Conservation (phyloP, 2,797 vertebrate genomes). For the Microctenopoma stevenorrisi region DNA sequence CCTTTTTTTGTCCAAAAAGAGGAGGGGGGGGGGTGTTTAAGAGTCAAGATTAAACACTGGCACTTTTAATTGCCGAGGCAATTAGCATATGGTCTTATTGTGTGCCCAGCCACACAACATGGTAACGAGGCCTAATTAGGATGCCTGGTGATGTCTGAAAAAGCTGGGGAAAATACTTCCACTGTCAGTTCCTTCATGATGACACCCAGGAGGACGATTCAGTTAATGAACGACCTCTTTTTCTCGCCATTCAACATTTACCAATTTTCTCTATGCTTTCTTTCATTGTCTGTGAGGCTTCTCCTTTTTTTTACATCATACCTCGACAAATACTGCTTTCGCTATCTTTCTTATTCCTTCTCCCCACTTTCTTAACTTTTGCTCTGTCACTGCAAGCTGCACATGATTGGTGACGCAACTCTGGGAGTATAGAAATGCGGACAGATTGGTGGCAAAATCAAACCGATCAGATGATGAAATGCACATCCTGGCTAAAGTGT, state of each 20-base stretch:
- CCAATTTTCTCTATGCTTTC: neutral
- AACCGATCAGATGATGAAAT: slow-evolving; percentile 14
- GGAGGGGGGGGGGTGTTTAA: neutral
- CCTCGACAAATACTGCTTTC: slow-evolving; percentile 6
- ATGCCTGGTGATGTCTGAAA: slow-evolving; percentile 60
- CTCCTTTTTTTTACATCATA: slow-evolving; percentile 2
- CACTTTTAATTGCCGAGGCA: slow-evolving; percentile 75
- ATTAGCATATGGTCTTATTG: slow-evolving; percentile 78
- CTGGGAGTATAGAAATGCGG: slow-evolving; percentile 7
- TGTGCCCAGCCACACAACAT: slow-evolving; percentile 66
- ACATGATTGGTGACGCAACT: slow-evolving; percentile 3
- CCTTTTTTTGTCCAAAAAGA: slow-evolving; percentile 21
- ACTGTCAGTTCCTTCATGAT: slow-evolving; percentile 45
- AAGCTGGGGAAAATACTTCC: slow-evolving; percentile 57
- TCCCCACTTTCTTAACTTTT: slow-evolving; percentile 6
- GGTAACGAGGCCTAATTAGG: slow-evolving; percentile 82
- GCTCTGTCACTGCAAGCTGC: slow-evolving; percentile 25
- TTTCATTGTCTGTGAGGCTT: neutral
- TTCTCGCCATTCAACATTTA: slow-evolving; percentile 13
- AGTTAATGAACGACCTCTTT: slow-evolving; percentile 24
- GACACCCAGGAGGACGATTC: slow-evolving; percentile 36
- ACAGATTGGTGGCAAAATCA: slow-evolving; percentile 22
- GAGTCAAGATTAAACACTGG: slow-evolving; percentile 51
- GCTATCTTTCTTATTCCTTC: neutral
- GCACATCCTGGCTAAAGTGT: slow-evolving; percentile 14